Evolutionary conservation across 2,113 vertebrate genomes (phyloP).

Genomic region (Panthera tigris): DNA sequence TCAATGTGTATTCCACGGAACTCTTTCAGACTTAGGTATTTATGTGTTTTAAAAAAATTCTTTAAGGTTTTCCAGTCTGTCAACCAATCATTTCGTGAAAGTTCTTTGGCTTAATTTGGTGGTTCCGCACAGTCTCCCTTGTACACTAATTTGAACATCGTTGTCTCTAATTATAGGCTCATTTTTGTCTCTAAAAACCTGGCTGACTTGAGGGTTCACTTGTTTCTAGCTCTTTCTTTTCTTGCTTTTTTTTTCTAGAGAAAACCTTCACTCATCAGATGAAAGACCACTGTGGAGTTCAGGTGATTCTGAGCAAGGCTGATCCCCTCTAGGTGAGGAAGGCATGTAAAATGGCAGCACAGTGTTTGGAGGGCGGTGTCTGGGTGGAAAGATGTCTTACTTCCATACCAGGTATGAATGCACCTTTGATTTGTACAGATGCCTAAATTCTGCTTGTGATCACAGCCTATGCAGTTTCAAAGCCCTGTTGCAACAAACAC

Average conservation of each 20-base stretch:
- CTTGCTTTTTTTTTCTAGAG: neutral
- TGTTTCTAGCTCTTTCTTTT: neutral
- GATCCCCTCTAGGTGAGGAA: constrained; percentile 48
- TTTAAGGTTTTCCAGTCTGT: constrained; percentile 42
- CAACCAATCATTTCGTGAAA: constrained; percentile 68
- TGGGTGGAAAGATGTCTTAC: neutral
- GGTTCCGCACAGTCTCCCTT: constrained; percentile 37
- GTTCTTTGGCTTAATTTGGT: constrained; percentile 66
- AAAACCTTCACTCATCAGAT: neutral
- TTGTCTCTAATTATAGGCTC: neutral
- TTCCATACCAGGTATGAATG: neutral
- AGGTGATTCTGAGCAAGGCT: constrained; percentile 51
- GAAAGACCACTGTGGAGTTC: constrained; percentile 57
- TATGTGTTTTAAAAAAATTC: constrained; percentile 27
- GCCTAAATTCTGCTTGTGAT: neutral
- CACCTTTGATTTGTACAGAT: constrained; percentile 8
- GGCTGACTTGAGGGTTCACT: neutral
- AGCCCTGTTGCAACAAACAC: neutral
- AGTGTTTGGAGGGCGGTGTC: neutral
- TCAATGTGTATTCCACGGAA: neutral
- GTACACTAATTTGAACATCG: neutral
- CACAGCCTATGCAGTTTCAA: neutral
- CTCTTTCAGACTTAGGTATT: neutral
- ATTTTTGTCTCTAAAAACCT: constrained; percentile 33
- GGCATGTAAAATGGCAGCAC: constrained; percentile 11